Evolutionary conservation across 2,888 invertebrate genomes (phyloP), one percentile per base, ranked within the genome.

Genomic region (Rotaria socialis): DNA sequence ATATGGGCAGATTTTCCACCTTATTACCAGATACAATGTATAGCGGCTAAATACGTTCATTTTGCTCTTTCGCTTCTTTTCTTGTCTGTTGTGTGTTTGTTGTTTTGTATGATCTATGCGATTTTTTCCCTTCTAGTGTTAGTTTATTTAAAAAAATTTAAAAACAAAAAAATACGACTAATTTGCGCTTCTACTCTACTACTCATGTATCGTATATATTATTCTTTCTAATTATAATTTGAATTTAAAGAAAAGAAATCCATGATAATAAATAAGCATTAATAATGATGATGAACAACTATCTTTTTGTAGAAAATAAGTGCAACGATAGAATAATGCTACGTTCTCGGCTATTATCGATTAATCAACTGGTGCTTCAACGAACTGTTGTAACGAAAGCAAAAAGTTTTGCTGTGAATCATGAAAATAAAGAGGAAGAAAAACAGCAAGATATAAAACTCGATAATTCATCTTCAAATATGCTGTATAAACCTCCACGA

Each of bases 121-220:
- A 67, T 67, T 41, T 67, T 24, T 67, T 67, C 35, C 35, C 35
- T 67, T 67, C 67, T 67, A 67, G 67, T 67, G 67, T 67, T 67
- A 67, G 67, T 35, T 67, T 67, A 67, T 19, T 16, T 19, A 35
- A 27, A 35, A 35, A 67, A 60, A 60, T 11, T n/a, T 1, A 60
- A 2, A 60, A n/a, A n/a, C 50, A 67, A 35, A 67, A 67, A 35
- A 19, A 4, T 41, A 35, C 35, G 67, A 67, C 67, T 67, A 19
- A 67, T 67, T 67, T 35, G 67, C 67, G 67, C 35, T 67, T 67
- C 24, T 19, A 14, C 35, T 67, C 14, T 27, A 67, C 35, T 67
- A 67, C 35, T 67, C 35, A 27, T 67, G 67, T 67, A 67, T 67
- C 67, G 67, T 67, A 67, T 14, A 67, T 67, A 67, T 35, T 67